Percentiles rank a stretch among this genome's conserved stretches.
Conservation (phyloP, 2,888 invertebrate species). For the Mellilla xanthometata region DNA sequence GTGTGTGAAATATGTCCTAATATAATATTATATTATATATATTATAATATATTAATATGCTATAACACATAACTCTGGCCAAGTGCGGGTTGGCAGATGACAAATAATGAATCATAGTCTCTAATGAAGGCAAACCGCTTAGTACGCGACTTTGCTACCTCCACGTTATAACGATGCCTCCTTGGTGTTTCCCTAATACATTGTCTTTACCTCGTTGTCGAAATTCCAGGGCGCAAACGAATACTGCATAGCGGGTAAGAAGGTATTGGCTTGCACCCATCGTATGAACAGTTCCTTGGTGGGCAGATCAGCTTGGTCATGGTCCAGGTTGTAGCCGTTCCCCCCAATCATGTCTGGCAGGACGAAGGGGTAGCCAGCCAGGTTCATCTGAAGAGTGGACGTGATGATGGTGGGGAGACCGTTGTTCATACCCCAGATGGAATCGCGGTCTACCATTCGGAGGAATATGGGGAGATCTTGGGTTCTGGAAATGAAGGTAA, state of each 20-base stretch:
- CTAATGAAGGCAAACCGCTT: too few relatives aligned
- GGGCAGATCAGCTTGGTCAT: constrained; percentile 70
- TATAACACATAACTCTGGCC: too few relatives aligned
- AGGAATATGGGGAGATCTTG: constrained; percentile 88
- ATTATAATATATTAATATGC: too few relatives aligned
- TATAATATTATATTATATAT: too few relatives aligned
- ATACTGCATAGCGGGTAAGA: constrained; percentile 91
- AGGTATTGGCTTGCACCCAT: constrained; percentile 90
- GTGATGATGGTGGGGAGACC: constrained; percentile 89
- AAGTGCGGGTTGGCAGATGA: too few relatives aligned
- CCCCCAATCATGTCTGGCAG: constrained; percentile 92
- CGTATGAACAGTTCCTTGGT: constrained; percentile 87
- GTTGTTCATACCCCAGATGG: constrained; percentile 86
- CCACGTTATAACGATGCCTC: too few relatives aligned
- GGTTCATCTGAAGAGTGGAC: constrained; percentile 85
- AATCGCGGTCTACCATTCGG: constrained; percentile 91
- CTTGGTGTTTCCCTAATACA: too few relatives aligned
- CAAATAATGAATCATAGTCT: too few relatives aligned
- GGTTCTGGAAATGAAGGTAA: constrained; percentile 59
- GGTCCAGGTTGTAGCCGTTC: constrained; percentile 80
- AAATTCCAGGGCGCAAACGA: constrained; percentile 92
- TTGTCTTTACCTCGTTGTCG: constrained; percentile 83
- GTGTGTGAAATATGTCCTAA: too few relatives aligned
- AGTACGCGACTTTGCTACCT: too few relatives aligned
- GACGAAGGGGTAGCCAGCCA: constrained; percentile 87